Conservation (phyloP, 2,113 vertebrate species). For the Gobiocypris rarus region DNA sequence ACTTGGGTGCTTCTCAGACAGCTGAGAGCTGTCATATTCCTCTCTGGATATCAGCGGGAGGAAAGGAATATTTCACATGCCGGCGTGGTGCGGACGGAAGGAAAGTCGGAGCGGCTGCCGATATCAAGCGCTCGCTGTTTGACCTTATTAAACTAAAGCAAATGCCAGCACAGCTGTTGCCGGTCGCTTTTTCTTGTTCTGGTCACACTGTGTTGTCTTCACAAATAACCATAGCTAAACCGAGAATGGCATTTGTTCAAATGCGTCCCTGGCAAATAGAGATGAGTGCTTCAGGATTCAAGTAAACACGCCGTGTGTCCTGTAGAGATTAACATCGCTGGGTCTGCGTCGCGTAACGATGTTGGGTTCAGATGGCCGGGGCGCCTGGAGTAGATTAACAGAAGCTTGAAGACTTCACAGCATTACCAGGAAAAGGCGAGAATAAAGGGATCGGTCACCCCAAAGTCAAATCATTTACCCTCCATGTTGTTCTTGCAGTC, state of each 20-base stretch:
- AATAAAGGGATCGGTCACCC: neutral
- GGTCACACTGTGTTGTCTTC: conserved; percentile 17
- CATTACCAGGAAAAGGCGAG: neutral
- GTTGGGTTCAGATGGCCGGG: neutral
- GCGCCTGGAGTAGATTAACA: neutral
- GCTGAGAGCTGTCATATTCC: conserved; percentile 13
- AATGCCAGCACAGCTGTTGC: conserved; percentile 13
- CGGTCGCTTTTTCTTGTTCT: neutral
- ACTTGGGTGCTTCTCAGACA: neutral
- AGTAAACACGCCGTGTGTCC: neutral
- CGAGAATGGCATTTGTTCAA: conserved; percentile 29
- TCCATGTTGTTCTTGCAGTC: neutral
- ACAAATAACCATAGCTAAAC: neutral
- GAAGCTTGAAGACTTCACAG: neutral
- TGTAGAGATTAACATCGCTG: neutral
- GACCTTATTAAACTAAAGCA: conserved; percentile 46
- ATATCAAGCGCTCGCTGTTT: neutral
- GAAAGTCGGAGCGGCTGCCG: neutral
- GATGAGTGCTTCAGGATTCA: neutral
- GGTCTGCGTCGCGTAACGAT: neutral
- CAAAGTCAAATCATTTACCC: neutral
- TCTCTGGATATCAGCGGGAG: neutral
- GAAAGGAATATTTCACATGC: conserved; percentile 6
- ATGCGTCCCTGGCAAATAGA: neutral
- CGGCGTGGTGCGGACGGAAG: neutral